Evolutionary conservation across 2,113 vertebrate genomes (phyloP), one percentile per base, ranked within the genome.

Genomic region (Notarius quadriscutis): DNA sequence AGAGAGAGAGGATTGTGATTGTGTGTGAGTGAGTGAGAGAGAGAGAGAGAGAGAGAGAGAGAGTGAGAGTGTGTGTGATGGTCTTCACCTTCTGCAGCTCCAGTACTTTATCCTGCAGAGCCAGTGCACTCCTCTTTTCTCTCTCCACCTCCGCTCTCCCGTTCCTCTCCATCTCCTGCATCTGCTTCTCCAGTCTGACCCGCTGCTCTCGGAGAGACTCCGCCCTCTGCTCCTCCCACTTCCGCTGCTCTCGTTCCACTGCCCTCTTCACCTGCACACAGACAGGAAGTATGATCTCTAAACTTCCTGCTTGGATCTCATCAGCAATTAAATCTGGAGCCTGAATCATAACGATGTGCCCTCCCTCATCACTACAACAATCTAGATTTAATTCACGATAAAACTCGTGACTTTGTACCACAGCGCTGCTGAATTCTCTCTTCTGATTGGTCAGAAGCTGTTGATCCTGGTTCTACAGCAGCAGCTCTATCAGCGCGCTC

Each of bases 81-180:
- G 2, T 17, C 17, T 95, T 92, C 82, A 97, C 96, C 87, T 90
- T 90, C 89, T 93, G 93, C 8, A 97, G 92, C 87, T 95, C 91
- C 79, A 63, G 72, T 2, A 91, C 90, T 93, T 95, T 89, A 11
- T 90, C 92, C 81, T 93, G 94, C 86, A 95, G 71, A 82, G 90
- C 74, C 1, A 53, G 5, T 0, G 83, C 22, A 57, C 48, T 89
- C 65, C 88, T 93, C 81, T 75, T 92, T 67, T 95, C 95, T 80
- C 79, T 75, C 77, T 95, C 93, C 86, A 89, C 84, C 50, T 86
- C 63, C 53, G 85, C 89, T 86, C 5, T 83, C 34, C 84, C 34
- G 20, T 18, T 75, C 0, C 55, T 91, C 81, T 89, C 41, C 9
- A 17, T 86, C 89, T 87, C 91, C 58, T 84, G 90, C 48, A 88